A percentile compares a stretch with the other conserved stretches of the same genome.
These are phyloP conservation scores for Hyles vespertilio DNA, from an alignment of 1,140 invertebrate genomes.

Conservation along the genomic window DNA sequence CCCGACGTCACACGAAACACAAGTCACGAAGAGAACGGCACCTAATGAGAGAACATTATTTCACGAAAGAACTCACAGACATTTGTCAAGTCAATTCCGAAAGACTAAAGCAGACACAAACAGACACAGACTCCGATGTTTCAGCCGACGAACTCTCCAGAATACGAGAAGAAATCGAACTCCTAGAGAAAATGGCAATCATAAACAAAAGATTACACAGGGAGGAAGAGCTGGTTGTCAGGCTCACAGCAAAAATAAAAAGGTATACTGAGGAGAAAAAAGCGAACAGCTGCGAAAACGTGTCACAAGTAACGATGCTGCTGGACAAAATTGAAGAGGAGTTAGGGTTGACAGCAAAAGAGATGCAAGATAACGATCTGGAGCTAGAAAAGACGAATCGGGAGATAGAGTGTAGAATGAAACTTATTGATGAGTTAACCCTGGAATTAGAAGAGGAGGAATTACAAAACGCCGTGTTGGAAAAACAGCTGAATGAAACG, in stretches of 20 bases:
- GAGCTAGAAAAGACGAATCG: conserved; percentile 80
- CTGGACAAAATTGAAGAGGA: conserved; percentile 74
- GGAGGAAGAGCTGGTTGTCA: conserved; percentile 81
- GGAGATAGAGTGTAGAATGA: conserved; percentile 78
- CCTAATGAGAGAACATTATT: conserved; percentile 72
- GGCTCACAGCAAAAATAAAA: conserved; percentile 80
- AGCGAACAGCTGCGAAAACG: conserved; percentile 75
- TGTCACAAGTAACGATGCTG: conserved; percentile 68
- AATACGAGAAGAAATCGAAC: conserved; percentile 78
- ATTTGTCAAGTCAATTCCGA: conserved; percentile 73
- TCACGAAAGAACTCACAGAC: conserved; percentile 72
- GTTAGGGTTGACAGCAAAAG: conserved; percentile 77
- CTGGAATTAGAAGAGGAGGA: conserved; percentile 80
- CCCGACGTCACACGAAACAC: conserved; percentile 68
- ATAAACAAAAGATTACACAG: conserved; percentile 83
- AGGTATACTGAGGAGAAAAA: conserved; percentile 79
- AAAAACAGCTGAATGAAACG: conserved; percentile 62
- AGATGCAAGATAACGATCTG: conserved; percentile 78
- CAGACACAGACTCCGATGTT: conserved; percentile 73
- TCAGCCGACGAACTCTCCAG: conserved; percentile 71
- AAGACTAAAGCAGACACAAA: conserved; percentile 71
- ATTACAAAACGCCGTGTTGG: conserved; percentile 70
- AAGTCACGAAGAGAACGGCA: conserved; percentile 73
- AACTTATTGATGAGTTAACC: conserved; percentile 79
- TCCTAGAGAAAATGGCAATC: conserved; percentile 82